phyloP scores from a whole-genome alignment of 2,797 vertebrate species.

The Danio albolineatus region DNA sequence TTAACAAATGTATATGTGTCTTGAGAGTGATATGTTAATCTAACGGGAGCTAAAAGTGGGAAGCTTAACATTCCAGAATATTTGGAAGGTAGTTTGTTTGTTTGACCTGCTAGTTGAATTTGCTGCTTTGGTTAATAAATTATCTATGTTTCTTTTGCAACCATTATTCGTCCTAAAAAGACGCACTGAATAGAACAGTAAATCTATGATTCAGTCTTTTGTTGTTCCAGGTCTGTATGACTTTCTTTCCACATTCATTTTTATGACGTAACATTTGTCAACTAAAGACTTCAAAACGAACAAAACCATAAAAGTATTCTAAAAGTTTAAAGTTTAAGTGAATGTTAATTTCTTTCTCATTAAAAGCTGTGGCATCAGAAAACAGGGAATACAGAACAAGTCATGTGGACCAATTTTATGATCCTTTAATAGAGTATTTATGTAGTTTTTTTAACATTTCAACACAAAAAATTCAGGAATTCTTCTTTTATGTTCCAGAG shows the following conservation, averaged over 20 bases:
- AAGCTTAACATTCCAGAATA: conserved; percentile 12
- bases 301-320: neutral
- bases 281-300: neutral
- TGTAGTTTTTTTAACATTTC: neutral
- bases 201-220: conserved; percentile 1
- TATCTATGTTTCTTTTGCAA: conserved; percentile 11
- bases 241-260: conserved; percentile 10
- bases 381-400: neutral
- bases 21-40: neutral
- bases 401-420: neutral
- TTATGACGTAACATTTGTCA: neutral
- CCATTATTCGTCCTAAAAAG: neutral
- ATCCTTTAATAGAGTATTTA: neutral
- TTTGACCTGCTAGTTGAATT: conserved; percentile 31
- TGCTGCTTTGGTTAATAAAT: neutral
- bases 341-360: neutral
- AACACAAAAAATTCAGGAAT: no score
- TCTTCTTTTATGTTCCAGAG: no score
- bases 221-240: neutral
- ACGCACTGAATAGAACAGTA: neutral
- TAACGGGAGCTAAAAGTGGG: neutral
- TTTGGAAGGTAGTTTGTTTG: conserved; percentile 35
- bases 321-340: neutral
- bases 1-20: neutral
- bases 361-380: neutral